Conservation (phyloP, 1,140 invertebrate genomes). For the Caerostris darwini region DNA sequence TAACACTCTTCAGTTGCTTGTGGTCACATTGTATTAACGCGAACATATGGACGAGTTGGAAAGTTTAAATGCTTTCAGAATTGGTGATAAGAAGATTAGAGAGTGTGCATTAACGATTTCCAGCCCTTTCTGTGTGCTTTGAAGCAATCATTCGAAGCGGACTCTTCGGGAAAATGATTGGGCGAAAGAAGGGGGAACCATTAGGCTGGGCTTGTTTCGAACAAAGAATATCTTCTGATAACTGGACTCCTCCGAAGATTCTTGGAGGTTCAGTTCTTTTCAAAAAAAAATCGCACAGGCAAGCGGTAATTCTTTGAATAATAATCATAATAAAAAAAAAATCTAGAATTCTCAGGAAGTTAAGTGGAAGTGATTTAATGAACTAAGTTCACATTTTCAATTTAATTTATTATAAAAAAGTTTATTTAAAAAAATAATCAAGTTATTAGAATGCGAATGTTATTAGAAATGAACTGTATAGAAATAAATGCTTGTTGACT, state of each 20-base stretch:
- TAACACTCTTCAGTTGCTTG: slow-evolving; percentile 42
- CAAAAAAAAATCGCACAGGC: background rate
- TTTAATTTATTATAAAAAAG: too few relatives aligned
- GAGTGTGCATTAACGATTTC: slow-evolving; percentile 35
- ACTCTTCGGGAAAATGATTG: background rate
- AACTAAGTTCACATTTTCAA: background rate
- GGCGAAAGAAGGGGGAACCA: background rate
- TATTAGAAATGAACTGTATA: too few relatives aligned
- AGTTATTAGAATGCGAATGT: too few relatives aligned
- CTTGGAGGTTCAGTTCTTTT: background rate
- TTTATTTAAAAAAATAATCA: too few relatives aligned
- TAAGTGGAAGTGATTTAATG: background rate
- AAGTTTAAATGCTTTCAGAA: slow-evolving; percentile 60
- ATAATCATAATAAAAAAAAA: background rate
- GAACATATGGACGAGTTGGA: background rate
- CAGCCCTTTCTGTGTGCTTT: background rate
- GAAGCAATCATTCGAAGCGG: slow-evolving; percentile 33
- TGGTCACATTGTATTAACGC: slow-evolving; percentile 60
- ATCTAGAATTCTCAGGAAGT: background rate
- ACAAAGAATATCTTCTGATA: background rate
- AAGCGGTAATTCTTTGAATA: background rate
- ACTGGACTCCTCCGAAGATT: slow-evolving; percentile 7
- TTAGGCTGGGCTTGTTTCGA: background rate
- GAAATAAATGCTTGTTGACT: too few relatives aligned
- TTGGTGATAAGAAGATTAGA: slow-evolving; percentile 65